Percentiles rank a stretch among this genome's conserved stretches.
Evolutionary conservation across 2,888 invertebrate species (phyloP).

Genomic region (Leptinotarsa rubiginosa): DNA sequence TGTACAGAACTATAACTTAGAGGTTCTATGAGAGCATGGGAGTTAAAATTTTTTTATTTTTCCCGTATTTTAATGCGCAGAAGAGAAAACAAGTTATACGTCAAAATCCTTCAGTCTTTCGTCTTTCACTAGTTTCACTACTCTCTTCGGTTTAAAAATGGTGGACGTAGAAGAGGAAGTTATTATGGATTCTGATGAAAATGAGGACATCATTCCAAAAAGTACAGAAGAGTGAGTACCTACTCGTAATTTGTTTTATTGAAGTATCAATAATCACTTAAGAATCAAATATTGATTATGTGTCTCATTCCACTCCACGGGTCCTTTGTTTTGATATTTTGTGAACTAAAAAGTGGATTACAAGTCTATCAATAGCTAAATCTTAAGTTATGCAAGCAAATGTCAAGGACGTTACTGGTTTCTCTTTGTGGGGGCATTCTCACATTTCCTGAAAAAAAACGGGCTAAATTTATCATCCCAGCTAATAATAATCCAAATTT

Average conservation of each 20-base stretch:
- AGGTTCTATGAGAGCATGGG: background rate
- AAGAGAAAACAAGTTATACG: background rate
- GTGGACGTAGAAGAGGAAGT: slow-evolving; percentile 62
- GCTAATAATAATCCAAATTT: background rate
- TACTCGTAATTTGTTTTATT: background rate
- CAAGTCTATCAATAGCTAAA: background rate
- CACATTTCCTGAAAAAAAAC: background rate
- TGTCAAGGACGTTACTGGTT: background rate
- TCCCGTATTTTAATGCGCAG: background rate
- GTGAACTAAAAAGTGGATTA: background rate
- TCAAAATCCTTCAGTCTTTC: background rate
- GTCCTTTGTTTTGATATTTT: slow-evolving; percentile 29
- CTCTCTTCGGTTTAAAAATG: slow-evolving; percentile 51
- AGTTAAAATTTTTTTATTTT: background rate
- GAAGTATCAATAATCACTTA: background rate
- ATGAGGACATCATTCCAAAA: slow-evolving; percentile 61
- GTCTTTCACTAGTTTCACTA: background rate
- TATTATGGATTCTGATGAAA: slow-evolving; percentile 61
- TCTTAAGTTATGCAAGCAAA: slow-evolving; percentile 5
- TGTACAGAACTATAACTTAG: no score
- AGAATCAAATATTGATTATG: background rate
- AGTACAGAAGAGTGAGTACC: slow-evolving; percentile 65
- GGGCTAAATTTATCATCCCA: background rate
- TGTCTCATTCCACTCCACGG: background rate
- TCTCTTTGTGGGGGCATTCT: background rate